phyloP scores from a whole-genome alignment of 2,888 invertebrate genomes.

The Acanthosepion pharaonis region DNA sequence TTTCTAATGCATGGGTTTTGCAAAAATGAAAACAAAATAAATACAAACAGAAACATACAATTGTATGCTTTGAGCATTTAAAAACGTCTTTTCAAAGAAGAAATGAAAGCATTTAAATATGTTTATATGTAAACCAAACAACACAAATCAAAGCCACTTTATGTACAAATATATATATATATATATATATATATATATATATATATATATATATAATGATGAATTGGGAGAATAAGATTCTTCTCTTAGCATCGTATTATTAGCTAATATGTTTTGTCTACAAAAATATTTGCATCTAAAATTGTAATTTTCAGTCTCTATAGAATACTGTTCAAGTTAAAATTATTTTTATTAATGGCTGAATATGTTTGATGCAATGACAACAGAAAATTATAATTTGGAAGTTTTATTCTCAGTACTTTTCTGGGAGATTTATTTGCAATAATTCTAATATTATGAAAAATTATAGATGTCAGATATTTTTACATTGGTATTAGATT shows the following conservation, averaged over 20 bases:
- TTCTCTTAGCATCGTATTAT: not conserved
- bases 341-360: not conserved
- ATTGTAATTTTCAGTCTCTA: not conserved
- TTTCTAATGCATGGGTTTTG: not conserved
- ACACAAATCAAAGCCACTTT: not conserved
- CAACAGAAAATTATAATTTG: not conserved
- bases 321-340: not conserved
- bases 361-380: not conserved
- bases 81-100: not conserved
- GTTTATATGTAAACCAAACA: not conserved
- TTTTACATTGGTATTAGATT: not conserved
- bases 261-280: not conserved
- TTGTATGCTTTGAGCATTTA: conserved; percentile 33
- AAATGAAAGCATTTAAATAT: not conserved
- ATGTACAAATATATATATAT: not conserved
- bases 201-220: not conserved
- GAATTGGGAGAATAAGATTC: not conserved
- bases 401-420: not conserved
- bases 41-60: conserved; percentile 8
- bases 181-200: not conserved
- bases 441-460: not conserved
- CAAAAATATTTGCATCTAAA: not conserved
- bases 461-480: not conserved
- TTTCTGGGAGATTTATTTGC: not conserved
- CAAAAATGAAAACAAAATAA: conserved; percentile 21